A percentile compares a stretch with the other conserved stretches of the same genome.
Conservation (phyloP, 2,113 vertebrate genomes). For the Perca fluviatilis region DNA sequence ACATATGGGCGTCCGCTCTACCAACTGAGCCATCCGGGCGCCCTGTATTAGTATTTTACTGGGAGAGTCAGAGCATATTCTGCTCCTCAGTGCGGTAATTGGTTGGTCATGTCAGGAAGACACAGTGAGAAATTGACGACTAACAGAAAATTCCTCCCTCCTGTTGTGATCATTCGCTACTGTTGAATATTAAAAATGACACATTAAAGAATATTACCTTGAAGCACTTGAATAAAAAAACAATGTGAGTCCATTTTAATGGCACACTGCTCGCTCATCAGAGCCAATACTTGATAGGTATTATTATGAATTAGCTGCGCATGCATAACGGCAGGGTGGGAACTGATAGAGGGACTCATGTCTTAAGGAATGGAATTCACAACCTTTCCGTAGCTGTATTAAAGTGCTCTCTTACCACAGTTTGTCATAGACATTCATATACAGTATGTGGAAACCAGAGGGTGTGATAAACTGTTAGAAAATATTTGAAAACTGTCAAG, state of each 20-base stretch:
- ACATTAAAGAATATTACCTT: conserved; percentile 78
- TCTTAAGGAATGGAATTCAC: conserved; percentile 44
- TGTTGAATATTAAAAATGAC: conserved; percentile 73
- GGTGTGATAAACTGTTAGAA: conserved; percentile 33
- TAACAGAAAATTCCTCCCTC: conserved; percentile 69
- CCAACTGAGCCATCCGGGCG: too few relatives aligned
- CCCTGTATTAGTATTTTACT: conserved; percentile 22
- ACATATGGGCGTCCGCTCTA: too few relatives aligned
- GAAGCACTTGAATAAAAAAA: conserved; percentile 69
- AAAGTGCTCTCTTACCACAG: conserved; percentile 18
- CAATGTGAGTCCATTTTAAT: conserved; percentile 74
- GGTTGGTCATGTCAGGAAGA: conserved; percentile 70
- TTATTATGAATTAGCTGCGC: conserved; percentile 73
- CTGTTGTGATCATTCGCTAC: conserved; percentile 73
- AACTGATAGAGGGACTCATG: conserved; percentile 47
- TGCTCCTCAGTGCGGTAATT: conserved; percentile 71
- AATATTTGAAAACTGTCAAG: conserved; percentile 52
- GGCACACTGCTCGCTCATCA: conserved; percentile 59
- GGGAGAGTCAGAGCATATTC: conserved; percentile 44
- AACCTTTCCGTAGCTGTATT: conserved; percentile 28
- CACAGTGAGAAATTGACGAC: conserved; percentile 72
- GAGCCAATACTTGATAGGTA: conserved; percentile 62
- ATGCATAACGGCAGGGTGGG: conserved; percentile 46
- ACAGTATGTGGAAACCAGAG: conserved; percentile 16
- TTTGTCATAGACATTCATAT: conserved; percentile 45